Evolutionary conservation across 2,888 invertebrate genomes (phyloP).

Genomic region (Patella depressa): DNA sequence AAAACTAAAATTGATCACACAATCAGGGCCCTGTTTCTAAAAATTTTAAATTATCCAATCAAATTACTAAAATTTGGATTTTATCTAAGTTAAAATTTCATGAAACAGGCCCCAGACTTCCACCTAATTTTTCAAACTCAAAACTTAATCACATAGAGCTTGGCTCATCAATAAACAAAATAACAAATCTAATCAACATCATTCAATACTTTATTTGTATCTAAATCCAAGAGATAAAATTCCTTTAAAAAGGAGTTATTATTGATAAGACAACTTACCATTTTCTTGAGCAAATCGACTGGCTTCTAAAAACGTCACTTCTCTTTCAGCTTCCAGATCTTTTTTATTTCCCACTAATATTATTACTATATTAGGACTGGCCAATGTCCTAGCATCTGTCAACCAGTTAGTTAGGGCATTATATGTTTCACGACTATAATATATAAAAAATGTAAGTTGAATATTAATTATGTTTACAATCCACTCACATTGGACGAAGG

Average conservation of each 20-base stretch:
- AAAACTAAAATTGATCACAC: background rate
- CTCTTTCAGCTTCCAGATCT: constrained; percentile 84
- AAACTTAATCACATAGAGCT: no score
- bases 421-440: constrained; percentile 73
- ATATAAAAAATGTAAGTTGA: background rate
- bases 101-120: no score
- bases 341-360: constrained; percentile 87
- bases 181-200: no score
- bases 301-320: constrained; percentile 87
- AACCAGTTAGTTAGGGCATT: constrained; percentile 76
- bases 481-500: background rate
- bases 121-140: no score
- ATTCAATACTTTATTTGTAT: no score
- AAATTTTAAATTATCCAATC: no score
- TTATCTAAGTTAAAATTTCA: no score
- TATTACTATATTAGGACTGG: constrained; percentile 86
- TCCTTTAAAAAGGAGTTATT: no score
- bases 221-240: no score
- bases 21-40: no score
- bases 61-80: no score
- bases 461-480: background rate
- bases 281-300: constrained; percentile 89
- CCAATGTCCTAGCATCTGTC: constrained; percentile 84
- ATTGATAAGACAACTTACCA: constrained; percentile 74
- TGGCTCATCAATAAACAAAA: no score